These are phyloP conservation scores for Macrosiphum euphorbiae DNA, from an alignment of 2,888 invertebrate species.

Conservation along the genomic window DNA sequence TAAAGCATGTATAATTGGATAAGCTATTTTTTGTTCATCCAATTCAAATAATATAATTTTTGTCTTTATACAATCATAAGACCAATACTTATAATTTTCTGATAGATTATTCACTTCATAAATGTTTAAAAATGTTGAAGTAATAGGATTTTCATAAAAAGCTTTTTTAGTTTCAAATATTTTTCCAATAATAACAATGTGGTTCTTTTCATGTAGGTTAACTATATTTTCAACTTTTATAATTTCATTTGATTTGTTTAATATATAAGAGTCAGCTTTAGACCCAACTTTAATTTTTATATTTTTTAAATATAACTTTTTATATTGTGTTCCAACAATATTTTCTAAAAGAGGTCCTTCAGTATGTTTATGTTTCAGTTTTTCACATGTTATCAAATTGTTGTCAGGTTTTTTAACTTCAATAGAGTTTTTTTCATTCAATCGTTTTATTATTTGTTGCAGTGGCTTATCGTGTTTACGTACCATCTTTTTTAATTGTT, in stretches of 20 bases:
- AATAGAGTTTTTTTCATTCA: neutral
- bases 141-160: slow-evolving; percentile 18
- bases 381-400: too few relatives aligned
- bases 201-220: neutral
- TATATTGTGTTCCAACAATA: neutral
- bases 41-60: slow-evolving; percentile 8
- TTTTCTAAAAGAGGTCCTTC: neutral
- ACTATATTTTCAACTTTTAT: slow-evolving; percentile 6
- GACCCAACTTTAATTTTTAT: neutral
- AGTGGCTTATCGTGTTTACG: slow-evolving; percentile 6
- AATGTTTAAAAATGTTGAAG: slow-evolving; percentile 9
- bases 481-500: slow-evolving; percentile 4
- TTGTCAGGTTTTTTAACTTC: too few relatives aligned
- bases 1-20: neutral
- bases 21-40: neutral
- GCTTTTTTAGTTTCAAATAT: neutral
- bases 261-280: neutral
- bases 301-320: slow-evolving; percentile 16
- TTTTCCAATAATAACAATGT: slow-evolving; percentile 20
- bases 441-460: neutral
- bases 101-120: neutral
- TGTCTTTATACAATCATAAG: neutral
- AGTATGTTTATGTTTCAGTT: neutral
- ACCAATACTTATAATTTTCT: neutral
- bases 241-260: neutral